A percentile compares a stretch with the other conserved stretches of the same genome.
phyloP scores from a whole-genome alignment of 2,113 vertebrate species.

The Onychostruthus taczanowskii region DNA sequence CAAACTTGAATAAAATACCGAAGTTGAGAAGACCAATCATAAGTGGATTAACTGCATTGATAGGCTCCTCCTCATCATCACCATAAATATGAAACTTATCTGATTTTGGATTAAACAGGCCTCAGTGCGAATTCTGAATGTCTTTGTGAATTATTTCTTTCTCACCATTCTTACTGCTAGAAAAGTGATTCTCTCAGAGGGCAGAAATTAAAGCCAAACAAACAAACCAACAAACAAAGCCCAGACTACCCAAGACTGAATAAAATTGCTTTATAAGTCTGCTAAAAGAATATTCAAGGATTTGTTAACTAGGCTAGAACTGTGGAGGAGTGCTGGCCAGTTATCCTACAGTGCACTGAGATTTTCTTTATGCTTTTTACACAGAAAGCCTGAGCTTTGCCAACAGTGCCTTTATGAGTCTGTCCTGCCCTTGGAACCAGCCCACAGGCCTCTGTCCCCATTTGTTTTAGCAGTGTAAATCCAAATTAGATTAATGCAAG shows the following conservation, averaged over 20 bases:
- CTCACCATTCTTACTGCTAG: background rate
- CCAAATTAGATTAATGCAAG: background rate
- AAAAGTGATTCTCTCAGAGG: background rate
- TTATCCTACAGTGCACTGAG: background rate
- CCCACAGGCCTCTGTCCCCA: background rate
- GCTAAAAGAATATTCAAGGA: background rate
- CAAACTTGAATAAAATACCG: background rate
- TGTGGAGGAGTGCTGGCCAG: background rate
- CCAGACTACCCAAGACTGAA: background rate
- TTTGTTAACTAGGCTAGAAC: background rate
- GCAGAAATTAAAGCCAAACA: background rate
- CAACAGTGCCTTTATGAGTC: background rate
- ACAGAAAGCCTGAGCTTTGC: background rate
- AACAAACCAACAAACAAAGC: background rate
- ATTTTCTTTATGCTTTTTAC: background rate
- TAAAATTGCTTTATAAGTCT: background rate
- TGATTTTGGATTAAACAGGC: background rate
- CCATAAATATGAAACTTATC: background rate
- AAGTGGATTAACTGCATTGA: background rate
- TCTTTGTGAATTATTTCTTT: background rate
- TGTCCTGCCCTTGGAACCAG: background rate
- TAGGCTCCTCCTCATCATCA: background rate
- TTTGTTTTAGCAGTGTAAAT: background rate
- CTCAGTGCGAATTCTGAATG: background rate
- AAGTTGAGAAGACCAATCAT: background rate